Evolutionary conservation across 2,888 invertebrate genomes (phyloP), one percentile per base, ranked within the genome.

Genomic region (Nemotelus nigrinus): DNA sequence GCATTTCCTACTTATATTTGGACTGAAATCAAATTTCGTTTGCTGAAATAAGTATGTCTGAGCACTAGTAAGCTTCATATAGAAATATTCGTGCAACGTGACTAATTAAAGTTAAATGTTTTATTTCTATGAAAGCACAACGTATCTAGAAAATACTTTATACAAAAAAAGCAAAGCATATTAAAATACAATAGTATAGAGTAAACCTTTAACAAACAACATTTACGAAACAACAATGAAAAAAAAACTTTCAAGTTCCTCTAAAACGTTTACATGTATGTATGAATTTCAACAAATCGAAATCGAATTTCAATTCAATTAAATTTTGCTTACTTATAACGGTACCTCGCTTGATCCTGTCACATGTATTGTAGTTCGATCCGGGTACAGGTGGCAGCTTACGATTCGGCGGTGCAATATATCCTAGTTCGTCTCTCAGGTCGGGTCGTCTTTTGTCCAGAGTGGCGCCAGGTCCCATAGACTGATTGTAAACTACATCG

Each of bases 321-420:
- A 80, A 71, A 53, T 50, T 53, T 65, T 53, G 91, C 94, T 94
- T 91, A 95, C 94, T 94, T 91, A 94, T 94, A 83, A 93, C 94
- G 88, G 93, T 95, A 92, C 96, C 96, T 89, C 96, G 92, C 90
- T 96, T 96, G 89, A 96, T 95, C 84, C 96, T 91, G 88, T 96
- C 96, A 88, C 96, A 96, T 48, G 96, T 96, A 87, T 96, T 96
- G 89, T 96, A 96, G 88, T 96, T 96, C 77, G 95, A 95, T 82
- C 96, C 96, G 76, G 96, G 96, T 5, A 96, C 96, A 43, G 96
- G 96, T 0, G 96, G 96, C 78, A 96, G 90, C 87, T 96, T 96
- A 83, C 96, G 91, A 88, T 96, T 96, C 76, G 96, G 96, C 43
- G 96, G 96, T 0, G 96, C 96, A 87, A 96, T 96, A 88, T 96